phyloP scores from a whole-genome alignment of 2,888 invertebrate species.

The Heliconius ethilla region DNA sequence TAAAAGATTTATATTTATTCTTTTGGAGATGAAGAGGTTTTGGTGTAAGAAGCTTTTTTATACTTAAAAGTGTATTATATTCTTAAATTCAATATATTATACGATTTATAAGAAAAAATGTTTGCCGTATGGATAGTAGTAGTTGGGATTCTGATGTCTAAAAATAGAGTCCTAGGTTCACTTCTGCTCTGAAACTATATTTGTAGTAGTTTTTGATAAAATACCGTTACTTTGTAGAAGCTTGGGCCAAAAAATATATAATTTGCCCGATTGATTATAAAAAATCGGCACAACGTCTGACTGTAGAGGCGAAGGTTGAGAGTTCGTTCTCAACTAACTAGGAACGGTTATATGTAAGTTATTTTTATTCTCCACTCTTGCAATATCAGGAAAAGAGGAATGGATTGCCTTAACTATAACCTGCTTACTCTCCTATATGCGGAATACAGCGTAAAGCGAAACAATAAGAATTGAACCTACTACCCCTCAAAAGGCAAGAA shows the following conservation, averaged over 20 bases:
- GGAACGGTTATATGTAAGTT: too few species aligned
- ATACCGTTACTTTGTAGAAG: background rate
- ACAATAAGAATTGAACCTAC: background rate
- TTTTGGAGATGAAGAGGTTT: background rate
- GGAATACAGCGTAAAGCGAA: too few species aligned
- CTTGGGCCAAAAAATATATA: background rate
- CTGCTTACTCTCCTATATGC: too few species aligned
- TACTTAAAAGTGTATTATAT: background rate
- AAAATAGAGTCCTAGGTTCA: background rate
- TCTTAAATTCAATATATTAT: background rate
- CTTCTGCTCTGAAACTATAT: background rate
- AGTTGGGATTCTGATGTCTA: background rate
- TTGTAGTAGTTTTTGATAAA: background rate
- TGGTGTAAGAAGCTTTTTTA: background rate
- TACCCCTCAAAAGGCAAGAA: background rate
- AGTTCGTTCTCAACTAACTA: too few species aligned
- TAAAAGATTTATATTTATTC: constrained; percentile 5
- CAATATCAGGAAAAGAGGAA: too few species aligned
- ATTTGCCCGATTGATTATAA: too few species aligned
- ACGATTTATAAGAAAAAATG: background rate
- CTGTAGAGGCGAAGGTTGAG: too few species aligned
- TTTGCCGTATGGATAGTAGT: background rate
- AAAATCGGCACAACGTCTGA: too few species aligned
- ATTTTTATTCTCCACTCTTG: too few species aligned
- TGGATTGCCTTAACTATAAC: too few species aligned